Evolutionary conservation across 2,113 vertebrate genomes (phyloP).

Genomic region (Charina bottae): DNA sequence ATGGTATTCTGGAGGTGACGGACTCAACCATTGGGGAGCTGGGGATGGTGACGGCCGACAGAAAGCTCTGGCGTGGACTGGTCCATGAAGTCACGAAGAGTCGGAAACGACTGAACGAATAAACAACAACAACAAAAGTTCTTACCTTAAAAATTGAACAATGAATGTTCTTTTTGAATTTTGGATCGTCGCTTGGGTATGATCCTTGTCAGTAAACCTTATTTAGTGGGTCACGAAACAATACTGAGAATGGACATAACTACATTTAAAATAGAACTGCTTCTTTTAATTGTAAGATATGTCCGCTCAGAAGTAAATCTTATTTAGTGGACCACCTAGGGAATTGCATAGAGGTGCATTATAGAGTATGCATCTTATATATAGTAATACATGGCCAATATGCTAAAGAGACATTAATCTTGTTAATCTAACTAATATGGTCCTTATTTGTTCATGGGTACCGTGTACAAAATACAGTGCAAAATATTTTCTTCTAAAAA

Average conservation of each 20-base stretch:
- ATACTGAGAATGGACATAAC: neutral
- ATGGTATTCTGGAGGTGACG: too few species aligned
- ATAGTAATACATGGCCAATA: neutral
- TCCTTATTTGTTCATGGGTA: neutral
- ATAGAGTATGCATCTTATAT: neutral
- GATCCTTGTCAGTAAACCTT: neutral
- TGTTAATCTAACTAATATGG: neutral
- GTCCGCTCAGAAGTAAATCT: neutral
- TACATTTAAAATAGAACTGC: neutral
- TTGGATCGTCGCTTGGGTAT: neutral
- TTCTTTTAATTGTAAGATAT: neutral
- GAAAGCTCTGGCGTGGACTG: too few species aligned
- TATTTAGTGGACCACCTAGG: neutral
- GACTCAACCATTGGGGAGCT: too few species aligned
- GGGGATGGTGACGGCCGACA: too few species aligned
- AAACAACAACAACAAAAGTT: too few species aligned
- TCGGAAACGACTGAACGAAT: too few species aligned
- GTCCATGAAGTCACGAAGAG: too few species aligned
- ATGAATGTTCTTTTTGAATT: neutral
- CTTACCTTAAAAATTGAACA: neutral
- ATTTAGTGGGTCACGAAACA: neutral
- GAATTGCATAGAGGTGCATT: neutral
- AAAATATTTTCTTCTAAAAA: neutral
- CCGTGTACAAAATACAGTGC: neutral
- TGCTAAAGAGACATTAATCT: neutral